Percentiles rank a stretch among this genome's conserved stretches.
Evolutionary conservation across 2,113 vertebrate genomes (phyloP).

Genomic region (Nothocercus julius): DNA sequence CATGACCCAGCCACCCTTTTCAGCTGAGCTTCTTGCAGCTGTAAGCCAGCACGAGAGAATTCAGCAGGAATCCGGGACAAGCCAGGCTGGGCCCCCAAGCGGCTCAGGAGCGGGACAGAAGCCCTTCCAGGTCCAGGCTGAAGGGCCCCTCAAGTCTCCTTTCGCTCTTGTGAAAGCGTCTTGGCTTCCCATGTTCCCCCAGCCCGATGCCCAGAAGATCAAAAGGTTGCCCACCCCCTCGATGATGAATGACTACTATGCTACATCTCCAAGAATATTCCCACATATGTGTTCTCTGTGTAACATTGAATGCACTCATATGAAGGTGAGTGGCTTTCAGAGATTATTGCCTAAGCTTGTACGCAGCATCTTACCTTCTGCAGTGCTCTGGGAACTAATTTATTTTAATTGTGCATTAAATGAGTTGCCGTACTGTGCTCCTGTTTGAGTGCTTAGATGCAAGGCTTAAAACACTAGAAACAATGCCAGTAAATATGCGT

Average conservation of each 20-base stretch:
- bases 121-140: slow-evolving; percentile 22
- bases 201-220: slow-evolving; percentile 70
- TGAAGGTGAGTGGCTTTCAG: slow-evolving; percentile 92
- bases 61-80: slow-evolving; percentile 20
- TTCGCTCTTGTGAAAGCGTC: slow-evolving; percentile 82
- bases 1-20: slow-evolving; percentile 63
- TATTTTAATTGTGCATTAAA: not conserved
- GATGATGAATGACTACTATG: slow-evolving; percentile 96
- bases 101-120: slow-evolving; percentile 42
- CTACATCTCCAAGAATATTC: slow-evolving; percentile 89
- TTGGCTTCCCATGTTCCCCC: slow-evolving; percentile 79
- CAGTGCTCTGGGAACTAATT: not conserved
- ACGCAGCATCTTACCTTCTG: not conserved
- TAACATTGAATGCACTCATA: slow-evolving; percentile 90
- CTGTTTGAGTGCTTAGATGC: not conserved
- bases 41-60: slow-evolving; percentile 63
- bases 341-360: slow-evolving; percentile 68
- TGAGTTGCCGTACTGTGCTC: not conserved
- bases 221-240: slow-evolving; percentile 84
- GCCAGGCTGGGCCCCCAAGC: not conserved
- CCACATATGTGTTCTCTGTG: slow-evolving; percentile 97
- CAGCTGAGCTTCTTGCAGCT: slow-evolving; percentile 59
- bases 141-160: slow-evolving; percentile 72
- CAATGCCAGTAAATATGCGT: not conserved
- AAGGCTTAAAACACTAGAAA: not conserved